phyloP scores from a whole-genome alignment of 2,113 vertebrate species.

The Hyperopisus bebe region DNA sequence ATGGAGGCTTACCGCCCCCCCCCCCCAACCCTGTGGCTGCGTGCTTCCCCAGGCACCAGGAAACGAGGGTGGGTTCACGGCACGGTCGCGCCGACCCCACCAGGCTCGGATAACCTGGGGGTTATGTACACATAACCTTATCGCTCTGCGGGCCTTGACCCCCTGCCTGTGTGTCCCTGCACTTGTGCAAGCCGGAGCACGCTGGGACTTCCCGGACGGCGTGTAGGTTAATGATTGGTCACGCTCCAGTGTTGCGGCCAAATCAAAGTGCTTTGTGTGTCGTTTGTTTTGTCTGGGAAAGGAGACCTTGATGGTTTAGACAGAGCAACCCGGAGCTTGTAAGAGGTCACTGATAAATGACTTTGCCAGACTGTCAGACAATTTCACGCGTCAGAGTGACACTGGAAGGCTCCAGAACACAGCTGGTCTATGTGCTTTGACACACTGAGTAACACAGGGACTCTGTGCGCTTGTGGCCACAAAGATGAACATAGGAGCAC shows the following conservation, averaged over 20 bases:
- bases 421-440: background rate
- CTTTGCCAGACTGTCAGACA: background rate
- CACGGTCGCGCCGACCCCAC: background rate
- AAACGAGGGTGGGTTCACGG: background rate
- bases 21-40: background rate
- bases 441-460: background rate
- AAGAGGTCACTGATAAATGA: background rate
- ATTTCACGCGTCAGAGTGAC: background rate
- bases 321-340: background rate
- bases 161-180: background rate
- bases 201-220: background rate
- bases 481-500: background rate
- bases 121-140: background rate
- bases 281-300: background rate
- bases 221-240: background rate
- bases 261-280: background rate
- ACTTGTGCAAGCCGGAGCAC: background rate
- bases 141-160: background rate
- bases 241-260: background rate
- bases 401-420: background rate
- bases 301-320: background rate
- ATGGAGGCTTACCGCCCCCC: background rate
- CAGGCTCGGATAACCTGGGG: background rate
- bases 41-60: background rate
- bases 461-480: background rate